Conservation (phyloP, 2,888 invertebrate genomes). For the Pseudococcus longispinus region DNA sequence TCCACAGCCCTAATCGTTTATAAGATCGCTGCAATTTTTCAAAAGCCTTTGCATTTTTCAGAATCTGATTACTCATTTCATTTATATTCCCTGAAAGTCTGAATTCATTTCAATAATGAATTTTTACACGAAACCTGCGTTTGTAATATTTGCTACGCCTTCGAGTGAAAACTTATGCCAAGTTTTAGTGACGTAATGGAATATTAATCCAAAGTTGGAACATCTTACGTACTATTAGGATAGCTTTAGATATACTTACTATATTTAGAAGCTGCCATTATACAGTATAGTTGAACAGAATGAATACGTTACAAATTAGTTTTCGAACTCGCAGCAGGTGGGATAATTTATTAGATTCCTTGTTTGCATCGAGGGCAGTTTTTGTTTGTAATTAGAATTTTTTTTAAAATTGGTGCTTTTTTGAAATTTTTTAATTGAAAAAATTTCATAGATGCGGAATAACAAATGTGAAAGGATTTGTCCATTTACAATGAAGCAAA, state of each 20-base stretch:
- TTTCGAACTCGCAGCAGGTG: neutral
- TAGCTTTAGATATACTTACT: neutral
- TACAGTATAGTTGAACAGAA: neutral
- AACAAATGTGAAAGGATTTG: neutral
- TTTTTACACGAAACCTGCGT: neutral
- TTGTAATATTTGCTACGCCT: neutral
- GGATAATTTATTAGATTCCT: neutral
- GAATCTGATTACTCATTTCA: neutral
- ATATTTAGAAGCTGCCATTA: neutral
- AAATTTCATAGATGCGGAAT: neutral
- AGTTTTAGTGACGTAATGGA: neutral
- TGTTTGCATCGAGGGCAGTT: neutral
- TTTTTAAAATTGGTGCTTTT: neutral
- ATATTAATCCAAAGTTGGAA: neutral
- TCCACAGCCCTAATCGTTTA: no score
- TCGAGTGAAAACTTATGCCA: neutral
- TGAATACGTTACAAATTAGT: neutral
- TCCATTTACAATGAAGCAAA: no score
- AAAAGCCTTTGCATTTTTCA: neutral
- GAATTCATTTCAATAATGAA: neutral
- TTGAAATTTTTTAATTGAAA: neutral
- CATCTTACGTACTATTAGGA: neutral
- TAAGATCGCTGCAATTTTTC: no score
- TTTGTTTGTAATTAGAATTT: neutral
- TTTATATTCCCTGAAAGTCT: neutral